These are phyloP conservation scores for Gambelia wislizenii DNA, from an alignment of 2,797 vertebrate species.

Conservation along the genomic window DNA sequence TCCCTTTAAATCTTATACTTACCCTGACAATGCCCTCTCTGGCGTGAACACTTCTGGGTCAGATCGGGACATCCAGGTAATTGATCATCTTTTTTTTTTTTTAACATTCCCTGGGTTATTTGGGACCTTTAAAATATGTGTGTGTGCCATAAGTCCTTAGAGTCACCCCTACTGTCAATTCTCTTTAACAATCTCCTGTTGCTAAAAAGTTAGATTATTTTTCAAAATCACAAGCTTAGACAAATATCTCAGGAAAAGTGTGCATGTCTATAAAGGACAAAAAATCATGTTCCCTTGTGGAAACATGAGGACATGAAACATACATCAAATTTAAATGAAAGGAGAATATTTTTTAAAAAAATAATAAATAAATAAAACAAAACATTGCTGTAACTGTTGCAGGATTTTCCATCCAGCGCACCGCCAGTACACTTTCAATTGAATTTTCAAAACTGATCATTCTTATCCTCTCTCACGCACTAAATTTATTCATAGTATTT, in stretches of 20 bases:
- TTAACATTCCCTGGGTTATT: no score
- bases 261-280: no score
- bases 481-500: slow-evolving; percentile 9
- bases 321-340: background rate
- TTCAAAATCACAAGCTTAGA: background rate
- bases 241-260: background rate
- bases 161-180: no score
- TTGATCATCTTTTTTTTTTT: no score
- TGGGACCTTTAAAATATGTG: no score
- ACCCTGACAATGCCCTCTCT: no score
- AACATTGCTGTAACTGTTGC: background rate
- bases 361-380: background rate
- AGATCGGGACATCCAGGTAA: no score
- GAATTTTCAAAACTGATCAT: background rate
- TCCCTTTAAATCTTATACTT: no score
- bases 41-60: no score
- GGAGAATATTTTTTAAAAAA: background rate
- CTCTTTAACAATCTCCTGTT: background rate
- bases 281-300: background rate
- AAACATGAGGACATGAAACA: background rate
- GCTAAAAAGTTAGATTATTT: background rate
- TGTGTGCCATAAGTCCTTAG: no score
- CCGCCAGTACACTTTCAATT: background rate
- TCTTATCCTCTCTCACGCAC: background rate
- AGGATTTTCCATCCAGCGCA: background rate